phyloP scores from a whole-genome alignment of 92 coral and sea anemone species.

The Epizoanthus ramosus region DNA sequence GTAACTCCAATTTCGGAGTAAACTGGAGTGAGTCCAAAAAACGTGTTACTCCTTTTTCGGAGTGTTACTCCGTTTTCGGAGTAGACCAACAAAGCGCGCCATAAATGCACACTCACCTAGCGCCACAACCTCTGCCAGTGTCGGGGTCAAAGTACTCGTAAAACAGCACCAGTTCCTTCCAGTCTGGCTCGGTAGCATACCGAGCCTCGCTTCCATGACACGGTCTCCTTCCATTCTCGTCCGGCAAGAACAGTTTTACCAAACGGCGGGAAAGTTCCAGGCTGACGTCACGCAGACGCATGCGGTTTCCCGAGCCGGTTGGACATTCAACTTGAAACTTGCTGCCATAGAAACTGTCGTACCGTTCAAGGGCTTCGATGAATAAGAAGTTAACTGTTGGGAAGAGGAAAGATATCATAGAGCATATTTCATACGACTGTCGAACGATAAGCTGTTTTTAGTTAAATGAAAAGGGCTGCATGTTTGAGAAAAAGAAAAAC shows the following conservation, averaged over 20 bases:
- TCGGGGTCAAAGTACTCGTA: constrained; percentile 98
- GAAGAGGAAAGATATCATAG: neutral
- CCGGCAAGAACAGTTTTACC: constrained; percentile 81
- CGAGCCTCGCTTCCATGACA: constrained; percentile 90
- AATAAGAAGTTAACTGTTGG: constrained; percentile 76
- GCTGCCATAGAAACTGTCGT: constrained; percentile 92
- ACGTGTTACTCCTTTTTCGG: too few relatives aligned
- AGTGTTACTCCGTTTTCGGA: too few relatives aligned
- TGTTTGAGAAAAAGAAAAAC: too few relatives aligned
- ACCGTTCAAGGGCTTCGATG: constrained; percentile 88
- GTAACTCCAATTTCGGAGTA: too few relatives aligned
- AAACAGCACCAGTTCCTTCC: constrained; percentile 95
- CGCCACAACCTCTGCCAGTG: constrained; percentile 97
- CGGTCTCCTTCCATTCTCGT: constrained; percentile 86
- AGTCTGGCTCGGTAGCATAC: constrained; percentile 80
- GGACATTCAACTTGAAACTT: constrained; percentile 85
- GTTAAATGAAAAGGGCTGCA: too few relatives aligned
- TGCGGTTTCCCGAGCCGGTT: constrained; percentile 91
- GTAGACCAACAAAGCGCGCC: too few relatives aligned
- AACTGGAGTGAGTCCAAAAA: too few relatives aligned
- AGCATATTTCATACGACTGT: too few relatives aligned
- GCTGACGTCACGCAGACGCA: constrained; percentile 94
- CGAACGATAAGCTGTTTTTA: too few relatives aligned
- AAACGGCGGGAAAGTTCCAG: constrained; percentile 89
- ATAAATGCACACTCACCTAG: constrained; percentile 50